Percentiles rank a stretch among this genome's conserved stretches.
These are phyloP conservation scores for Acanthococcus lagerstroemiae DNA, from an alignment of 2,888 invertebrate genomes.

Conservation along the genomic window DNA sequence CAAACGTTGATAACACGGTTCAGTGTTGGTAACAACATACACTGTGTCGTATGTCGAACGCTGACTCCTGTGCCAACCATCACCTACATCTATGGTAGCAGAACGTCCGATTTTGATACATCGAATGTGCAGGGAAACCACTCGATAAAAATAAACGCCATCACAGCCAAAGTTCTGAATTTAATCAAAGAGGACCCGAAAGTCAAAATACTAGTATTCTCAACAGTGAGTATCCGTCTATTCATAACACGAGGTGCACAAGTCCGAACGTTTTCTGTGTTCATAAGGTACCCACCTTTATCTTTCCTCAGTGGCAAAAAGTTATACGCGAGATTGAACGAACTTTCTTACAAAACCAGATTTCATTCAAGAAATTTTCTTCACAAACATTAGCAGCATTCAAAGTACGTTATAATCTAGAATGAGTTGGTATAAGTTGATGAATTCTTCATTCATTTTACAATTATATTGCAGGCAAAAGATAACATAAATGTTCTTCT, in stretches of 20 bases:
- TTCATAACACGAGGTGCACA: too few relatives aligned
- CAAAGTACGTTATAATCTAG: constrained; percentile 44
- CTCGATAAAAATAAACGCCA: constrained; percentile 58
- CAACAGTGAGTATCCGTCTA: constrained; percentile 44
- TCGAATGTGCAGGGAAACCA: constrained; percentile 50
- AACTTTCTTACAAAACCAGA: constrained; percentile 49
- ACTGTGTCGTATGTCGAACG: constrained; percentile 53
- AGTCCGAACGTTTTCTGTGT: too few relatives aligned
- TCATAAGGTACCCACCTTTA: too few relatives aligned
- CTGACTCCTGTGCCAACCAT: constrained; percentile 45
- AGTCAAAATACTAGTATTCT: constrained; percentile 64
- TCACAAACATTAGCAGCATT: constrained; percentile 45
- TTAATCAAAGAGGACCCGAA: constrained; percentile 47
- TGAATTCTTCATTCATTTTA: too few relatives aligned
- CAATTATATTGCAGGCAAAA: constrained; percentile 38
- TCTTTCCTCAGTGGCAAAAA: constrained; percentile 41
- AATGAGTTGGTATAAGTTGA: too few relatives aligned
- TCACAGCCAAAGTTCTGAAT: constrained; percentile 50
- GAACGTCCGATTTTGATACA: constrained; percentile 34
- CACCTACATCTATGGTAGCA: constrained; percentile 42
- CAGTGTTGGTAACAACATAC: constrained; percentile 38
- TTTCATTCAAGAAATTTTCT: constrained; percentile 42
- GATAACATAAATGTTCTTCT: constrained; percentile 50
- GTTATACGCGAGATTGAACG: constrained; percentile 48
- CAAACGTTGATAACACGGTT: constrained; percentile 41